Base-by-base conservation (phyloP, 2,888 invertebrate species). In the Petrolisthes manimaculis region DNA sequence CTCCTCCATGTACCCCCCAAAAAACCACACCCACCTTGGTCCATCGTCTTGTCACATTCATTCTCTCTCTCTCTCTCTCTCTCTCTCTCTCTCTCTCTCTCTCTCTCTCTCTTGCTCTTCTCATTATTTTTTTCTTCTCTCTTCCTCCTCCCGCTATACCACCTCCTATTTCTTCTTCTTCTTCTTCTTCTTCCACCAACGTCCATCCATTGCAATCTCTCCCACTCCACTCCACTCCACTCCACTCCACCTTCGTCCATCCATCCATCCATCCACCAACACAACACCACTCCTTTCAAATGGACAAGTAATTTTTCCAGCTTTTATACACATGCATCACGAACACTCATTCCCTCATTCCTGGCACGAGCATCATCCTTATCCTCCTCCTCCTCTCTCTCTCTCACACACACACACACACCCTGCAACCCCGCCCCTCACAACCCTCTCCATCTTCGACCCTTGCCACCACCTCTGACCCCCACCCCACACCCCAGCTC, bases 11-110 rank as follows among this genome's bases (percentile, higher is more conserved):
- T 74, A 18, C 8, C 24, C n/a, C 74, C 8, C 74, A 5, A 74
- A 18, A 74, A 18, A 74, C 24, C 8, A 67, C 67, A 12, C 18
- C 18, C 67, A 12, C 67, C 2, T 78, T n/a, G 3, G 9, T 24
- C 53, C 54, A 12, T 78, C 78, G 8, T 54, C 54, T 2, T 78
- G 9, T 78, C 53, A 9, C 78, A 14, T n/a, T 78, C 53, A 1
- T 4, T n/a, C 78, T 18, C 75, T 75, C 12, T 67, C 14, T 18
- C 67, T 67, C 67, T 67, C 21, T 78, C 51, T 78, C 78, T 78
- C 75, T 12, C 12, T 21, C 21, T 75, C 21, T 78, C 78, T 78
- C 51, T 78, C 78, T 78, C 51, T 37, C 51, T 78, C 78, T 51
- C 51, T 78, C 78, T 37, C 78, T 78, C 51, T 78, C 37, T 78